A percentile compares a stretch with the other conserved stretches of the same genome.
These are phyloP conservation scores for Platycheirus rosarum DNA, from an alignment of 2,888 invertebrate species.

Conservation along the genomic window DNA sequence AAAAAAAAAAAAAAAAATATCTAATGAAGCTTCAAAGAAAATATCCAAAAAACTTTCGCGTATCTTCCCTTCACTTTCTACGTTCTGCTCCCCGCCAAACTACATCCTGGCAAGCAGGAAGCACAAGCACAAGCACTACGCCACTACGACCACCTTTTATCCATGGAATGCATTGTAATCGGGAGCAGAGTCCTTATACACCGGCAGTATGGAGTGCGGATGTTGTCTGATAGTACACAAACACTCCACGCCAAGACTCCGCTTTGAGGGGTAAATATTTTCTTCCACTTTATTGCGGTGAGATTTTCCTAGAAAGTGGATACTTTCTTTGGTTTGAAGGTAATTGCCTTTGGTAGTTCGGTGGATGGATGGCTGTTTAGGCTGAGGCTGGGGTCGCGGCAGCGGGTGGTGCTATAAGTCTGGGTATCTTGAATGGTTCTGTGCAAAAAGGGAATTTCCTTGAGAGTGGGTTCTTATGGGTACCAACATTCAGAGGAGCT, in stretches of 20 bases:
- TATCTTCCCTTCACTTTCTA: slow-evolving; percentile 49
- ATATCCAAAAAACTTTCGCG: slow-evolving; percentile 48
- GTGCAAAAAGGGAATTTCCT: no score
- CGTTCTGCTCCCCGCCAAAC: slow-evolving; percentile 9
- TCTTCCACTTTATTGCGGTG: slow-evolving; percentile 71
- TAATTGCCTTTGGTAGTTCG: slow-evolving; percentile 45
- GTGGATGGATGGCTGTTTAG: neutral
- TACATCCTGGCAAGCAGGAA: neutral
- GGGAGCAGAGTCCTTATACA: slow-evolving; percentile 65
- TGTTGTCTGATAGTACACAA: slow-evolving; percentile 72
- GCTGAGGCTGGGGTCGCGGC: no score
- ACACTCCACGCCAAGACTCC: slow-evolving; percentile 53
- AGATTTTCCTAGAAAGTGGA: slow-evolving; percentile 64
- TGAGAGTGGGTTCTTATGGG: no score
- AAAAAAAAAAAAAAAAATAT: slow-evolving; percentile 17
- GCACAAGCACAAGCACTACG: no score
- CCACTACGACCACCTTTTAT: slow-evolving; percentile 29
- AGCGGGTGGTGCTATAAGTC: no score
- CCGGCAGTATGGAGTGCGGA: slow-evolving; percentile 41
- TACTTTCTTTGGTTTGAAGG: slow-evolving; percentile 62
- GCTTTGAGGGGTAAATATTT: slow-evolving; percentile 70
- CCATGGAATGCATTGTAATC: slow-evolving; percentile 56
- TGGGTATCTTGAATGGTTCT: slow-evolving; percentile 46
- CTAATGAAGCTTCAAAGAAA: slow-evolving; percentile 24
- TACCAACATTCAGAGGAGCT: no score